These are phyloP conservation scores for Pogonomyrmex barbatus DNA, from an alignment of 1,140 invertebrate genomes.

Conservation along the genomic window DNA sequence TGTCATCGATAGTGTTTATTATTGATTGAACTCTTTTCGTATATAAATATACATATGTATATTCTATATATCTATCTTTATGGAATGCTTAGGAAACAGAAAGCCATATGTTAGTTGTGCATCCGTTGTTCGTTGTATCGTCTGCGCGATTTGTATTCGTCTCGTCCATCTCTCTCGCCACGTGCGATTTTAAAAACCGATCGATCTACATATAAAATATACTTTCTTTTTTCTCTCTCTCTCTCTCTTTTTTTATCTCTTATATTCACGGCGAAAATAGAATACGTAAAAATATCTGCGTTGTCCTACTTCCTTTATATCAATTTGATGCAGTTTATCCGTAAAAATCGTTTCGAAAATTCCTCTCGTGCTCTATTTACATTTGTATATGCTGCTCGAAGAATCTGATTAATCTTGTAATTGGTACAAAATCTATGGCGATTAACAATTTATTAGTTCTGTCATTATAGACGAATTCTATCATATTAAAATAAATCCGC, in stretches of 20 bases:
- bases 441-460: constrained; percentile 45
- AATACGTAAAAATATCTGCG: constrained; percentile 18
- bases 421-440: constrained; percentile 1
- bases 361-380: not conserved
- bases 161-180: constrained; percentile 48
- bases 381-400: not conserved
- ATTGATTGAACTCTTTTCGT: constrained; percentile 75
- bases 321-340: not conserved
- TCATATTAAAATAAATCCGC: constrained; percentile 34
- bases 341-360: constrained; percentile 9
- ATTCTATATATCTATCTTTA: constrained; percentile 69
- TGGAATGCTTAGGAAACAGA: constrained; percentile 82
- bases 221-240: not conserved
- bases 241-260: not conserved
- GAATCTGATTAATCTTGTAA: constrained; percentile 16
- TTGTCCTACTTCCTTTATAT: constrained; percentile 30
- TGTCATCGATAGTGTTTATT: constrained; percentile 77
- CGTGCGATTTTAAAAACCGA: constrained; percentile 22
- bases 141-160: constrained; percentile 68
- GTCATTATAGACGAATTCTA: constrained; percentile 19
- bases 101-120: constrained; percentile 82
- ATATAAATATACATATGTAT: constrained; percentile 68
- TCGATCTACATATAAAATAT: not conserved
- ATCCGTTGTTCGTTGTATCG: constrained; percentile 79
- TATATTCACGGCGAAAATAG: constrained; percentile 8